Percentiles rank a stretch among this genome's conserved stretches.
Conservation (phyloP, 2,888 invertebrate species). For the Pemphredon lugubris region DNA sequence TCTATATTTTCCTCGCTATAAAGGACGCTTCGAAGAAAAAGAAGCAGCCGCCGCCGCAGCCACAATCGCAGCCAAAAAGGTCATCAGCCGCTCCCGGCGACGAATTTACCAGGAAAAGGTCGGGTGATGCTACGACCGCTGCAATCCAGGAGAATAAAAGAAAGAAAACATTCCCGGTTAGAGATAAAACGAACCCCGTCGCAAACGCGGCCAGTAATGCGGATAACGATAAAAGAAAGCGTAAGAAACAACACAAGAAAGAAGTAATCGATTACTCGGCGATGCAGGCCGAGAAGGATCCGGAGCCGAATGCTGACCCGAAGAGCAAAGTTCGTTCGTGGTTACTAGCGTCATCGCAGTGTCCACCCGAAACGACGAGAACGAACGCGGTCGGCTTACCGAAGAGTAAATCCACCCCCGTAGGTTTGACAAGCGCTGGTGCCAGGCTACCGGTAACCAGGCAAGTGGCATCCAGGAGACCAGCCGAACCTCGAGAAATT, state of each 20-base stretch:
- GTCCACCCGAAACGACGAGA: constrained; percentile 64
- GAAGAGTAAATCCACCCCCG: constrained; percentile 93
- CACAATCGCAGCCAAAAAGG: constrained; percentile 46
- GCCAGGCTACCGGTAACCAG: constrained; percentile 38
- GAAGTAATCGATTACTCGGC: constrained; percentile 92
- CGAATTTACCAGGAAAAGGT: constrained; percentile 71
- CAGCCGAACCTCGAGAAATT: constrained; percentile 32
- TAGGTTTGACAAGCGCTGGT: constrained; percentile 82
- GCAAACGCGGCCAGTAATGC: constrained; percentile 14
- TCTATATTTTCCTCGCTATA: no score
- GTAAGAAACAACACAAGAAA: constrained; percentile 85
- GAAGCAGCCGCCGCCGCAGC: constrained; percentile 45
- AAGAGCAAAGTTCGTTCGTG: constrained; percentile 93
- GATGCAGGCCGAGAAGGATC: constrained; percentile 84
- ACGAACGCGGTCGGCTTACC: constrained; percentile 83
- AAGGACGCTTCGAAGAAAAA: constrained; percentile 61
- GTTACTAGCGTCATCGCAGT: constrained; percentile 88
- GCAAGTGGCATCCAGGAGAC: constrained; percentile 43
- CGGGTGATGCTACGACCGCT: constrained; percentile 61
- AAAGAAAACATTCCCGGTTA: constrained; percentile 47
- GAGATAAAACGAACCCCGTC: constrained; percentile 39
- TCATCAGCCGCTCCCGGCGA: constrained; percentile 54
- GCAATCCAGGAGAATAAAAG: constrained; percentile 51
- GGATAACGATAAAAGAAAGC: constrained; percentile 82
- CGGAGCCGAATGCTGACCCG: constrained; percentile 81